phyloP scores from a whole-genome alignment of 1,140 invertebrate genomes.

The Macrobrachium nipponense region DNA sequence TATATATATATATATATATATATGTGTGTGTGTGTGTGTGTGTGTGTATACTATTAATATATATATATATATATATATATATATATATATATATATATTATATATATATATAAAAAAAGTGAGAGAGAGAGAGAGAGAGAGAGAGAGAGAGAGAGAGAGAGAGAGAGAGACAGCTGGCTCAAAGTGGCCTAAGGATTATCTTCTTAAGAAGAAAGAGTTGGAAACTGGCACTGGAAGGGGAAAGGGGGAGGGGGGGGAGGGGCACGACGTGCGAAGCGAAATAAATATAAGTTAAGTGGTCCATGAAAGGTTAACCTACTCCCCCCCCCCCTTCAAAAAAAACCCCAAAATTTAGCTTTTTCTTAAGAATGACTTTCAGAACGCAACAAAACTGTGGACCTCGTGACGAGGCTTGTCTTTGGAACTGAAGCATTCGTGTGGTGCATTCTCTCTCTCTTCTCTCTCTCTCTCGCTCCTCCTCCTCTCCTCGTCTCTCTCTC shows the following conservation, averaged over 20 bases:
- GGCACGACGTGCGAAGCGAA: neutral
- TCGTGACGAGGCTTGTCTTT: no score
- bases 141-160: constrained; percentile 21
- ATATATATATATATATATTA: neutral
- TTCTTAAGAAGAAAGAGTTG: no score
- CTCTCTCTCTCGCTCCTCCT: neutral
- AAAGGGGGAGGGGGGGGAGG: neutral
- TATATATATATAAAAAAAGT: neutral
- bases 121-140: constrained; percentile 10
- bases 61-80: no score
- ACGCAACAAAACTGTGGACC: no score
- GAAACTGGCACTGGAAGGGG: neutral
- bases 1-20: no score
- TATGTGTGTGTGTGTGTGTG: no score
- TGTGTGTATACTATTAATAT: no score
- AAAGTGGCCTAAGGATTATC: no score
- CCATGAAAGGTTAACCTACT: no score
- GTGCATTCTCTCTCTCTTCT: neutral
- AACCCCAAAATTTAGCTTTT: neutral
- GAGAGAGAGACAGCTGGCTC: neutral
- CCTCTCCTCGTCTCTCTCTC: neutral
- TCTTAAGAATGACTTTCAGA: neutral
- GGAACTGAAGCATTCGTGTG: no score
- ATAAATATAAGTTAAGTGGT: neutral
- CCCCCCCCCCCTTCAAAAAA: neutral